Evolutionary conservation across 2,113 vertebrate species (phyloP).

Genomic region (Microcebus ravelobensis): DNA sequence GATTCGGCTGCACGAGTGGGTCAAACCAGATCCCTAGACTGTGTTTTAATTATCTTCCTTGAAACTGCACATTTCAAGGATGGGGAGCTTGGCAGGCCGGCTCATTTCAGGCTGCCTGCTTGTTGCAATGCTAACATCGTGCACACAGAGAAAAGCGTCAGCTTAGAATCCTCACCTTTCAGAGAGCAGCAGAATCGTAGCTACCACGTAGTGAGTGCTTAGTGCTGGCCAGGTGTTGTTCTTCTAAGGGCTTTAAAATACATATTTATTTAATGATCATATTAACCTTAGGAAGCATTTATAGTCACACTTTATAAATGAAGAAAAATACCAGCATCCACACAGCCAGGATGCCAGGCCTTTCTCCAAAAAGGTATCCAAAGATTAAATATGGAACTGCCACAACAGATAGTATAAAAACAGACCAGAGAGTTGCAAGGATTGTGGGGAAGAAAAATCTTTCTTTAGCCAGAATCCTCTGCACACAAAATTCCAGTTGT

Average conservation of each 20-base stretch:
- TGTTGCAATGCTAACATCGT: not conserved
- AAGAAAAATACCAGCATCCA: not conserved
- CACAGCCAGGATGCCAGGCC: not conserved
- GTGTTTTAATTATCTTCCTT: not conserved
- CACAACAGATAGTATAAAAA: not conserved
- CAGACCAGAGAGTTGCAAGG: not conserved
- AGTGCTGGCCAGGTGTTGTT: not conserved
- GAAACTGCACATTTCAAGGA: not conserved
- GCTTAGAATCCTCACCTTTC: not conserved
- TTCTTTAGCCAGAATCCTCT: not conserved
- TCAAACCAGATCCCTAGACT: not conserved
- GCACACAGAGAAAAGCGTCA: no score
- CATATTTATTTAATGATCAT: not conserved
- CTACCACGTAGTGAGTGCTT: not conserved
- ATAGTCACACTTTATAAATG: not conserved
- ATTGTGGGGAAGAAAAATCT: not conserved
- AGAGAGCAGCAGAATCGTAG: no score
- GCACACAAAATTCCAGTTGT: not conserved
- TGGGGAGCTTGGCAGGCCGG: not conserved
- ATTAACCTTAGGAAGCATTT: not conserved
- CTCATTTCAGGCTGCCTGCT: not conserved
- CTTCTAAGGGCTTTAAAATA: not conserved
- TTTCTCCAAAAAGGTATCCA: not conserved
- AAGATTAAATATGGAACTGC: not conserved
- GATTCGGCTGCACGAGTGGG: not conserved